phyloP scores from a whole-genome alignment of 2,113 vertebrate genomes.

The Recurvirostra avosetta region DNA sequence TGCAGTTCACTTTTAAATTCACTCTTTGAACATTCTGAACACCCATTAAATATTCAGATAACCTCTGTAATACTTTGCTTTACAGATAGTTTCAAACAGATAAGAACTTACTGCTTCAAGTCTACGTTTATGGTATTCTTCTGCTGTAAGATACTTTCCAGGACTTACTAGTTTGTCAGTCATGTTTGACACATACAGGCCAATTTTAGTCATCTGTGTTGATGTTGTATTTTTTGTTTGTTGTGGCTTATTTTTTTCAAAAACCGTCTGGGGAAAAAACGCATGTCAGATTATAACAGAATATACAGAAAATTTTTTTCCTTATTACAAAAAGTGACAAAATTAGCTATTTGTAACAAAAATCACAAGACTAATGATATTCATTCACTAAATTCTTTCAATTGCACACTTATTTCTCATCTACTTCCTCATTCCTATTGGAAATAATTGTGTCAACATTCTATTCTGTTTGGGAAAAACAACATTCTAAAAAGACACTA shows the following conservation, averaged over 20 bases:
- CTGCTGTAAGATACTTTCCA: conserved; percentile 81
- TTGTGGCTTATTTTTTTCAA: conserved; percentile 71
- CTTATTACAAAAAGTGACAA: not conserved
- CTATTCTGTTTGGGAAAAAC: not conserved
- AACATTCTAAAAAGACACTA: not conserved
- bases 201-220: conserved; percentile 90
- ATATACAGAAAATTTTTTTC: not conserved
- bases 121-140: conserved; percentile 74
- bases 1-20: not conserved
- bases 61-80: not conserved
- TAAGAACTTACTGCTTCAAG: conserved; percentile 82
- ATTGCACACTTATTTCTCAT: not conserved
- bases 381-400: not conserved
- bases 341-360: not conserved
- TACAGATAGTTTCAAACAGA: not conserved
- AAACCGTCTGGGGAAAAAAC: conserved; percentile 76
- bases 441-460: not conserved
- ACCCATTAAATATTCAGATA: not conserved
- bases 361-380: not conserved
- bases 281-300: not conserved
- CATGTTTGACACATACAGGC: conserved; percentile 83
- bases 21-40: not conserved
- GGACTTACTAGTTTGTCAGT: conserved; percentile 82
- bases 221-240: conserved; percentile 80
- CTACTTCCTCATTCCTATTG: not conserved